Conservation (phyloP, 2,113 vertebrate species). For the Cyrtonyx montezumae region DNA sequence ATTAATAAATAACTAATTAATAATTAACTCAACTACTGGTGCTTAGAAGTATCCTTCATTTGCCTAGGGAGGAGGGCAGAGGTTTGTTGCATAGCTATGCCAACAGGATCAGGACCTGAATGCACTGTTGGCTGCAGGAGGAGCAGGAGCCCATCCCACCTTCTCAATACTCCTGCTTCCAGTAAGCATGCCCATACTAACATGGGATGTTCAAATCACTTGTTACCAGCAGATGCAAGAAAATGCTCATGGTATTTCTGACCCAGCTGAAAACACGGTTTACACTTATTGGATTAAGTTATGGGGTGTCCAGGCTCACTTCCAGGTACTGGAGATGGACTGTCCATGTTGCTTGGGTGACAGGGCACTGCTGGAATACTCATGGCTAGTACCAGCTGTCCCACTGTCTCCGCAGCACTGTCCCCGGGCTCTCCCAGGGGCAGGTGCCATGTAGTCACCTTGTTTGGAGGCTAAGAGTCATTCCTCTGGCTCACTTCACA, state of each 20-base stretch:
- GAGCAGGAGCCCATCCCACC: not conserved
- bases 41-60: not conserved
- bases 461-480: not conserved
- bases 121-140: not conserved
- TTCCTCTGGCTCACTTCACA: not conserved
- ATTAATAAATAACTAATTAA: no score
- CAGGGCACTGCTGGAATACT: not conserved
- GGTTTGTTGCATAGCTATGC: not conserved
- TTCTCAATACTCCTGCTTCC: not conserved
- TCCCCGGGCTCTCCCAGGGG: not conserved
- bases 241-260: not conserved
- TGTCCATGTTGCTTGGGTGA: rapidly evolving
- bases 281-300: not conserved
- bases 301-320: not conserved
- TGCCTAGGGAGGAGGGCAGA: not conserved
- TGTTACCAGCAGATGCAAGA: not conserved
- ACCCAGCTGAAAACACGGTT: not conserved
- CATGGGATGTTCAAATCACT: not conserved
- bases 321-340: not conserved
- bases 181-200: not conserved
- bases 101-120: not conserved
- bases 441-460: not conserved
- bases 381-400: not conserved
- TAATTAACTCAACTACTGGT: not conserved
- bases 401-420: not conserved